Conservation (phyloP, 2,113 vertebrate genomes). For the Scartelaos histophorus region DNA sequence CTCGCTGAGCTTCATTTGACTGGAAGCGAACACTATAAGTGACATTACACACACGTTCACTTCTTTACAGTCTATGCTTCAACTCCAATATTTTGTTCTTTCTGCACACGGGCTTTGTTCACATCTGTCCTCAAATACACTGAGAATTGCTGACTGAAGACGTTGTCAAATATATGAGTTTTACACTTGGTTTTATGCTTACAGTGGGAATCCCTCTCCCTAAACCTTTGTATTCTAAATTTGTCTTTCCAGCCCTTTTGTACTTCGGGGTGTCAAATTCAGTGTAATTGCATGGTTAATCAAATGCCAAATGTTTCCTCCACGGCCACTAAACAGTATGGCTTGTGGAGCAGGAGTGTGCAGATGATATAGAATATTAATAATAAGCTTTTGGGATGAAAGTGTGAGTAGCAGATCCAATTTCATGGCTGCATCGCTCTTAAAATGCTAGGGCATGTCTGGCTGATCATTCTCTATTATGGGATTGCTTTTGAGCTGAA, state of each 20-base stretch:
- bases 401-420: conserved; percentile 68
- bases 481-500: conserved; percentile 53
- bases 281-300: conserved; percentile 52
- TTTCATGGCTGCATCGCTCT: conserved; percentile 72
- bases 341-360: conserved; percentile 40
- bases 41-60: too few relatives aligned
- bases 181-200: conserved; percentile 19
- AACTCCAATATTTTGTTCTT: neutral
- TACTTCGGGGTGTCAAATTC: conserved; percentile 37
- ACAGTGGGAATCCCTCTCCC: conserved; percentile 20
- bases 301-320: conserved; percentile 55
- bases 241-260: conserved; percentile 27
- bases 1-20: too few relatives aligned
- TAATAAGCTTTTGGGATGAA: conserved; percentile 54
- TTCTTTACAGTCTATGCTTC: too few relatives aligned
- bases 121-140: neutral
- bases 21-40: too few relatives aligned
- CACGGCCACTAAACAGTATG: conserved; percentile 53
- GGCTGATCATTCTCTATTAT: conserved; percentile 65
- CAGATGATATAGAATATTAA: conserved; percentile 68
- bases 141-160: neutral
- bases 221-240: conserved; percentile 13
- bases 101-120: neutral
- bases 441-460: conserved; percentile 64
- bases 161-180: conserved; percentile 17